Evolutionary conservation across 2,888 invertebrate genomes (phyloP).

Genomic region (Drosophila mimetica): DNA sequence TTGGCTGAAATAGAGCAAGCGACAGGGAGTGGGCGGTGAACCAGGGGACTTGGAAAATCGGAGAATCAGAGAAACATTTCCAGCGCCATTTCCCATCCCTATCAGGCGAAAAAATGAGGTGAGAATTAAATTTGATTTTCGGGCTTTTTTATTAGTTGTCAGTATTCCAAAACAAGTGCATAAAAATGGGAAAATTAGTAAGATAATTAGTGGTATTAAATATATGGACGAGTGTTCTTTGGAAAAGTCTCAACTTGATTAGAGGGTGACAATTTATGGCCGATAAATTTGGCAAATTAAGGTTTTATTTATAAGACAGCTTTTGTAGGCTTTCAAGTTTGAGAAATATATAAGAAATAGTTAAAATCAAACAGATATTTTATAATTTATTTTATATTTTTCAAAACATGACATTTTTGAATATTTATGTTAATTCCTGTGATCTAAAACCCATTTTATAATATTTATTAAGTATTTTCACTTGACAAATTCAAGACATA

Average conservation of each 20-base stretch:
- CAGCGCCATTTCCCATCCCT: slow-evolving; percentile 38
- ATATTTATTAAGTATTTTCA: no score
- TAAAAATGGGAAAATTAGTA: slow-evolving; percentile 41
- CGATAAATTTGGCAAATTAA: slow-evolving; percentile 1
- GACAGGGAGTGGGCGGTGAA: slow-evolving; percentile 24
- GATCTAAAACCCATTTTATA: no score
- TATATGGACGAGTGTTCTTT: slow-evolving; percentile 16
- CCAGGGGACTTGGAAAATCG: no score
- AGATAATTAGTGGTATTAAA: slow-evolving; percentile 24
- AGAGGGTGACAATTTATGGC: slow-evolving; percentile 13
- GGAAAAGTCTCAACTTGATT: slow-evolving; percentile 7
- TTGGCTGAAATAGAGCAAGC: slow-evolving; percentile 53
- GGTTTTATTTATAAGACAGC: background rate
- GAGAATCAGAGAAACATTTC: slow-evolving; percentile 18
- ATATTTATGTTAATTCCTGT: no score
- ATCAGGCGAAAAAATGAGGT: slow-evolving; percentile 37
- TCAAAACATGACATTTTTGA: no score
- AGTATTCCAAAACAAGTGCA: slow-evolving; percentile 39
- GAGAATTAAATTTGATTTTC: slow-evolving; percentile 45
- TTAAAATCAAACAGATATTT: no score
- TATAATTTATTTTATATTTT: no score
- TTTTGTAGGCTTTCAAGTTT: no score
- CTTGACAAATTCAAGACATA: no score
- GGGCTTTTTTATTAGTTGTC: slow-evolving; percentile 31
- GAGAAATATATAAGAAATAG: no score